Evolutionary conservation across 1,140 invertebrate species (phyloP), one percentile per base, ranked within the genome.

Genomic region (Philaenus spumarius): DNA sequence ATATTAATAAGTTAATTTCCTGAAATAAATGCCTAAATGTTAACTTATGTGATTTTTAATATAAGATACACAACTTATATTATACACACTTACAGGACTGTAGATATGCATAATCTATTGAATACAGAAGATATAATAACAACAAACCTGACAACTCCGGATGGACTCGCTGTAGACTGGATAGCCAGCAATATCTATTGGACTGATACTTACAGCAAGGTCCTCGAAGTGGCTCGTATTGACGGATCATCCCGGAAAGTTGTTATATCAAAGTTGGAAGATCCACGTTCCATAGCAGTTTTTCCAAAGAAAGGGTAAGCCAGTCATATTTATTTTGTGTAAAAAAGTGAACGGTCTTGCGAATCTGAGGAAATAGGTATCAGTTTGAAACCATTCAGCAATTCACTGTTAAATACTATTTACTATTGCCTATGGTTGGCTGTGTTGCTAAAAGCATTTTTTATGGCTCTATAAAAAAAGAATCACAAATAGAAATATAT

Each of bases 101-200:
- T 89, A 1, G 83, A 82, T 62, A 85, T 89, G 77, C 66, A 79
- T 24, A 80, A 86, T 61, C 75, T 83, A 58, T 79, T 78, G 1
- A 77, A 85, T 54, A 77, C 78, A 7, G 80, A 76, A 62, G 77
- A 78, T 0, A 73, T 90, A 15, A 72, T 86, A 86, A 88, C 4
- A 87, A 92, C 68, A 7, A 66, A 66, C 35, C 17, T 61, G 11
- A 65, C 58, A 17, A 43, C 30, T 9, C 90, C 93, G 0, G 94
- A 98, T 76, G 87, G 89, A 34, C 71, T 95, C 26, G 89, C 87
- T 0, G 80, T 95, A 0, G 93, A 95, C 70, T 94, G 90, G 89
- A 78, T 94, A 50, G 84, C 87, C 14, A 80, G 90, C 55, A 95
- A 95, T 69, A 77, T 96, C 17, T 95, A 95, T 69, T 95, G 90